Conservation (phyloP, 2,888 invertebrate genomes). For the Arge pagana region DNA sequence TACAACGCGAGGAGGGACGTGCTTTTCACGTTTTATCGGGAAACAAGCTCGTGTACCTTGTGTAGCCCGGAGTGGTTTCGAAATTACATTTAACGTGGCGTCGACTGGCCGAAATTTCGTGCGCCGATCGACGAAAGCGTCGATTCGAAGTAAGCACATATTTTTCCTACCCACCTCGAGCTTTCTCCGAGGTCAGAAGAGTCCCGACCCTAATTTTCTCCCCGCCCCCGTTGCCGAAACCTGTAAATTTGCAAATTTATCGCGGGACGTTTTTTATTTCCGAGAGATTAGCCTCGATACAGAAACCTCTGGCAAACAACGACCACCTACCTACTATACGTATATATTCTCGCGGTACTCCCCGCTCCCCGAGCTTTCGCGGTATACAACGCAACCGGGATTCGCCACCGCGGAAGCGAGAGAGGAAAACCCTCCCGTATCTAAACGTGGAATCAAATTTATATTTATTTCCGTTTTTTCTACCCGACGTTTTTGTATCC, state of each 20-base stretch:
- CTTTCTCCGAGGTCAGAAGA: too few relatives aligned
- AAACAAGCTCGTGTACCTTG: too few relatives aligned
- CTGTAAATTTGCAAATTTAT: constrained; percentile 25
- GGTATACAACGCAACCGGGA: too few relatives aligned
- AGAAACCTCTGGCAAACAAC: too few relatives aligned
- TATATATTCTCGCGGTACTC: not conserved
- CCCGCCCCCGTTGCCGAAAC: constrained; percentile 21
- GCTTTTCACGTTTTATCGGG: too few relatives aligned
- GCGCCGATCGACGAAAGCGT: too few relatives aligned
- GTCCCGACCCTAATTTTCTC: constrained; percentile 17
- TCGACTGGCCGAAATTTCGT: too few relatives aligned
- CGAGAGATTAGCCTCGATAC: constrained; percentile 22
- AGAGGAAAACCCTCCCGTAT: constrained; percentile 29
- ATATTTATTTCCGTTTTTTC: constrained; percentile 42
- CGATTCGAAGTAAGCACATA: too few relatives aligned
- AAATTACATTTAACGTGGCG: too few relatives aligned
- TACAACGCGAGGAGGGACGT: too few relatives aligned
- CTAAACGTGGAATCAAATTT: constrained; percentile 46
- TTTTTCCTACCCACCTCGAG: too few relatives aligned
- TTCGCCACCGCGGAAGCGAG: not conserved
- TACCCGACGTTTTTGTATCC: constrained; percentile 20
- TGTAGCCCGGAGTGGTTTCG: too few relatives aligned
- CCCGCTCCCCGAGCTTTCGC: constrained; percentile 15
- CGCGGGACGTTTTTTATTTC: constrained; percentile 23
- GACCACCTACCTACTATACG: not conserved